These are phyloP conservation scores for Ptycholaimellus sp. DNA, from an alignment of 2,888 invertebrate species.

Conservation along the genomic window DNA sequence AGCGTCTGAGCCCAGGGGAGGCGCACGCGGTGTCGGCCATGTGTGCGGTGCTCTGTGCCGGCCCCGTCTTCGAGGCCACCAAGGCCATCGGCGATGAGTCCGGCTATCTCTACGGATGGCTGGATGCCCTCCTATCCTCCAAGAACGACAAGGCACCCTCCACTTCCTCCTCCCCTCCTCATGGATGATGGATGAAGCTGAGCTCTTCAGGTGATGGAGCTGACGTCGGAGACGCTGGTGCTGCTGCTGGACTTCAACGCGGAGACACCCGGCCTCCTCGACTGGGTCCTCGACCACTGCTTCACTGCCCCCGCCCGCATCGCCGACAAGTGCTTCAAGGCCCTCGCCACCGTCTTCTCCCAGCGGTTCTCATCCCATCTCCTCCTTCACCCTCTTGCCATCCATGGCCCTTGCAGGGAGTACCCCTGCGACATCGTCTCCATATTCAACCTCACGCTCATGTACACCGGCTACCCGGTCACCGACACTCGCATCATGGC, in stretches of 20 bases:
- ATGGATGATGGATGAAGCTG: not conserved
- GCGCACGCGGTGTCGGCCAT: constrained; percentile 49
- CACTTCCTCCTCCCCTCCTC: not conserved
- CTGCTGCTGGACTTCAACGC: constrained; percentile 78
- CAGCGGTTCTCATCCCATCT: constrained; percentile 42
- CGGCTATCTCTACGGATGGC: constrained; percentile 68
- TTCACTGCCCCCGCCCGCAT: constrained; percentile 71
- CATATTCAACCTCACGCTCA: constrained; percentile 80
- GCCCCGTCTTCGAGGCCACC: constrained; percentile 58
- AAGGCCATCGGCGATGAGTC: constrained; percentile 40
- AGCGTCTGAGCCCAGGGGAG: constrained; percentile 31
- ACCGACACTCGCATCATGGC: constrained; percentile 38
- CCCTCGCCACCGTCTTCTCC: constrained; percentile 81
- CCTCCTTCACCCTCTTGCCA: not conserved
- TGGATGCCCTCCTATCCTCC: constrained; percentile 64
- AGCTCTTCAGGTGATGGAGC: constrained; percentile 49
- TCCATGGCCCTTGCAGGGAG: constrained; percentile 40
- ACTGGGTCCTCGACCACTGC: constrained; percentile 93
- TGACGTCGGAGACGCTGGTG: constrained; percentile 77
- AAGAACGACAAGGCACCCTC: constrained; percentile 36
- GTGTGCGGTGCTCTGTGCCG: constrained; percentile 81
- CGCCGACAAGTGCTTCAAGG: constrained; percentile 84
- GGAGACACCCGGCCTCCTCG: constrained; percentile 63
- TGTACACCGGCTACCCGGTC: constrained; percentile 65
- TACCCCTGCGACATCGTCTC: constrained; percentile 63